Evolutionary conservation across 2,113 vertebrate genomes (phyloP).

Genomic region (Salvelinus alpinus): DNA sequence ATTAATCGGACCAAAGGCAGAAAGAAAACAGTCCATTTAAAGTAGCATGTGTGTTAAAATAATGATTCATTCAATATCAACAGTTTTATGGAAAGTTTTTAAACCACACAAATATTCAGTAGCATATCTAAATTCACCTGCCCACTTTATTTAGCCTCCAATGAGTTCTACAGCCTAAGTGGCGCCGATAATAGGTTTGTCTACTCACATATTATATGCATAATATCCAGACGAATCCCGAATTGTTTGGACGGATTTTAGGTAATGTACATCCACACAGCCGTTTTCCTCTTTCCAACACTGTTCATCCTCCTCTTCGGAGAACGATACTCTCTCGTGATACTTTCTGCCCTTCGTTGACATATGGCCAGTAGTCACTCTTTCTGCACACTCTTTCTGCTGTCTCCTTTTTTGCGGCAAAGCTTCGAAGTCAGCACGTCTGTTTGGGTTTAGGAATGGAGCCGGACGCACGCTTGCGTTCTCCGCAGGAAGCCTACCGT

Average conservation of each 20-base stretch:
- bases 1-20: no score
- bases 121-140: no score
- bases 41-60: no score
- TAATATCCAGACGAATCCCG: conserved; percentile 35
- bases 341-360: conserved; percentile 44
- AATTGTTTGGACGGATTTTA: conserved; percentile 33
- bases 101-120: no score
- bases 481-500: conserved; percentile 1
- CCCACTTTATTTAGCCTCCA: no score
- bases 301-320: conserved; percentile 52
- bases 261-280: conserved; percentile 50
- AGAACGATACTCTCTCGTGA: conserved; percentile 45
- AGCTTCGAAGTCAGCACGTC: background rate
- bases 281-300: conserved; percentile 62
- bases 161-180: no score
- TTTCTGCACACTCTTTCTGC: background rate
- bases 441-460: background rate
- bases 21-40: no score
- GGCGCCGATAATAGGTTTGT: background rate
- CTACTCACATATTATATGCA: conserved; percentile 50
- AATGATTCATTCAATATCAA: no score
- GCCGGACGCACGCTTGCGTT: background rate
- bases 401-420: background rate
- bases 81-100: no score
- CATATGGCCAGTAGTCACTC: conserved; percentile 39